phyloP scores from a whole-genome alignment of 2,888 invertebrate species.

The Schrankia costaestrigalis region DNA sequence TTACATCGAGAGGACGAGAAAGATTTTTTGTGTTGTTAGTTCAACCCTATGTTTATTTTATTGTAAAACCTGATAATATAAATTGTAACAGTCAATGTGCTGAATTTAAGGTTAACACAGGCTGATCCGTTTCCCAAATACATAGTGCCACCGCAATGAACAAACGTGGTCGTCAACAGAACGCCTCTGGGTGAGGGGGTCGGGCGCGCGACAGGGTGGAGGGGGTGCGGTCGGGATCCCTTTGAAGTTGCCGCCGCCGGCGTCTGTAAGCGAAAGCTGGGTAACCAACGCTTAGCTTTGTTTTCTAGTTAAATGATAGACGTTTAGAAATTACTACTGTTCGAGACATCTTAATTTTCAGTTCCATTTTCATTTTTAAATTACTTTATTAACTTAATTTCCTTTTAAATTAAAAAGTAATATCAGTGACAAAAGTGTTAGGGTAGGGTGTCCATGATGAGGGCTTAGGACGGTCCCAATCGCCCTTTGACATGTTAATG shows the following conservation, averaged over 20 bases:
- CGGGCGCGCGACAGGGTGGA: conserved; percentile 27
- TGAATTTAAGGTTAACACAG: conserved; percentile 52
- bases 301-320: conserved; percentile 73
- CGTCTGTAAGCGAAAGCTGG: conserved; percentile 74
- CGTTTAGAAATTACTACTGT: conserved; percentile 59
- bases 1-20: too few relatives aligned
- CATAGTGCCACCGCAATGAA: conserved; percentile 58
- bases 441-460: conserved; percentile 39
- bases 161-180: conserved; percentile 54
- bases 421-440: conserved; percentile 42
- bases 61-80: conserved; percentile 31
- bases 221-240: conserved; percentile 60
- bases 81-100: conserved; percentile 45
- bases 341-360: conserved; percentile 41
- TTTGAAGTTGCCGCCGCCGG: conserved; percentile 73
- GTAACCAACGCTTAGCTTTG: conserved; percentile 76
- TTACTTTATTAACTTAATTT: conserved; percentile 2
- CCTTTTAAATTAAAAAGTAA: conserved; percentile 33
- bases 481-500: conserved; percentile 67
- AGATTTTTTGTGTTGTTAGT: too few relatives aligned
- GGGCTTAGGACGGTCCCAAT: conserved; percentile 40
- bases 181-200: conserved; percentile 44
- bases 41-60: too few relatives aligned
- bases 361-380: conserved; percentile 14
- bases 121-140: conserved; percentile 61